Base-by-base conservation (phyloP, 1,140 invertebrate genomes). In the Homarus americanus region DNA sequence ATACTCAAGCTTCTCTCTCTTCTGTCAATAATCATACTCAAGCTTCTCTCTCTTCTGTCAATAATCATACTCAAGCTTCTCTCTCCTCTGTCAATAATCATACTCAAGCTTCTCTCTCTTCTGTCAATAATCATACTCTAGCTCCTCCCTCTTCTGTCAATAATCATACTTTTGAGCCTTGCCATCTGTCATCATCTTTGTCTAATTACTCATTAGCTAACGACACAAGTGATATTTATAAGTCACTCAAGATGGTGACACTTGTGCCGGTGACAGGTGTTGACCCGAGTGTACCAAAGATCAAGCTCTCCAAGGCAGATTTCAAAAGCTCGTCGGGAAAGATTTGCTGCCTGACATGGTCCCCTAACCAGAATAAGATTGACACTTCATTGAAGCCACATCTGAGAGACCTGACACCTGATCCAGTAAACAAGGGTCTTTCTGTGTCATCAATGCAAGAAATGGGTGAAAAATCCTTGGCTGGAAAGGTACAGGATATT, bases 201-300 rank as follows among this genome's bases (percentile, higher is more conserved):
- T 63, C 63, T 32, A 24, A 4, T 5, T 9, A 24, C n/a, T 69
- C 7, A 9, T 69, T 4, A 10, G 24, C 41, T 49, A 76, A 32
- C 17, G 53, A 41, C 2, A 44, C 78, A 44, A 15, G 2, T 10
- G 5, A 5, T n/a, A 49, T 28, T 20, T 49, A 2, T 49, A 1
- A 20, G 4, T 38, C 44, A 10, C 41, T 41, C 38, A 41, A 80
- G 78, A 41, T 80, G 78, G 78, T 80, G 15, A 80, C 78, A 2
- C 78, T 80, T 12, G 41, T 53, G 17, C 78, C 78, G 24, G 41
- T 80, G 2, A n/a, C 2, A 28, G 78, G 78, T 38, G 78, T 53
- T 24, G 78, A 80, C 17, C 78, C 41, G 1, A 41, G 7, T 15
- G n/a, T 49, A 49, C 41, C 78, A 2, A 80, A 80, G 36, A 53